Evolutionary conservation across 53 echinoderm and acorn worm genomes (phyloP).

Genomic region (Echinarachnius parma): DNA sequence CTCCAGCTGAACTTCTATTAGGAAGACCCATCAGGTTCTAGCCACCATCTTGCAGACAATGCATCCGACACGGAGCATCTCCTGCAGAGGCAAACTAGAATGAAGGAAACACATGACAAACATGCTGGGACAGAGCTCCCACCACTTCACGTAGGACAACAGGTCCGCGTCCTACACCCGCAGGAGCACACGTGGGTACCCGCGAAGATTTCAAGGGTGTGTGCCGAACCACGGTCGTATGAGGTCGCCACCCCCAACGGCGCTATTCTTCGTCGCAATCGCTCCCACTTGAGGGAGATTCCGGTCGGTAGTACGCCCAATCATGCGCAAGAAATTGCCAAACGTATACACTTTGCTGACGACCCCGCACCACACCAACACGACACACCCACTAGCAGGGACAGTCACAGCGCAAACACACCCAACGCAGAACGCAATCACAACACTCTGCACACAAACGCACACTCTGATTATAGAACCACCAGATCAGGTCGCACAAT

Average conservation of each 20-base stretch:
- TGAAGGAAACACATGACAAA: conserved; percentile 52
- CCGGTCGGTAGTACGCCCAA: too few species aligned
- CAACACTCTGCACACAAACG: background rate
- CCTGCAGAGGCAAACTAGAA: conserved; percentile 7
- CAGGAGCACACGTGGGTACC: conserved; percentile 51
- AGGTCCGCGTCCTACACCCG: conserved; percentile 51
- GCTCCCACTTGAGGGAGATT: conserved; percentile 58
- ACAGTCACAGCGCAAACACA: background rate
- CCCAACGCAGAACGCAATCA: background rate
- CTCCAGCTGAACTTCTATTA: conserved; percentile 66
- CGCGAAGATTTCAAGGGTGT: conserved; percentile 44
- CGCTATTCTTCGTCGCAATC: conserved; percentile 38
- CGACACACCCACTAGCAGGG: background rate
- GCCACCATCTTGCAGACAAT: conserved; percentile 37
- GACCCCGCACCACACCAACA: background rate
- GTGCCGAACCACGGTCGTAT: conserved; percentile 62
- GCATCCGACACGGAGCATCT: conserved; percentile 16
- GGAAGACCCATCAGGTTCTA: conserved; percentile 53
- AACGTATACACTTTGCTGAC: conserved; percentile 1
- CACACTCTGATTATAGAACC: too few species aligned
- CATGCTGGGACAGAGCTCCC: conserved; percentile 46
- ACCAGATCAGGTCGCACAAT: background rate
- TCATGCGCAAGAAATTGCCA: background rate
- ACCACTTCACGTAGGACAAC: conserved; percentile 56
- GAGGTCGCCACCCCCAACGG: conserved; percentile 60